Conservation (phyloP, 2,113 vertebrate species). For the Strix aluco region DNA sequence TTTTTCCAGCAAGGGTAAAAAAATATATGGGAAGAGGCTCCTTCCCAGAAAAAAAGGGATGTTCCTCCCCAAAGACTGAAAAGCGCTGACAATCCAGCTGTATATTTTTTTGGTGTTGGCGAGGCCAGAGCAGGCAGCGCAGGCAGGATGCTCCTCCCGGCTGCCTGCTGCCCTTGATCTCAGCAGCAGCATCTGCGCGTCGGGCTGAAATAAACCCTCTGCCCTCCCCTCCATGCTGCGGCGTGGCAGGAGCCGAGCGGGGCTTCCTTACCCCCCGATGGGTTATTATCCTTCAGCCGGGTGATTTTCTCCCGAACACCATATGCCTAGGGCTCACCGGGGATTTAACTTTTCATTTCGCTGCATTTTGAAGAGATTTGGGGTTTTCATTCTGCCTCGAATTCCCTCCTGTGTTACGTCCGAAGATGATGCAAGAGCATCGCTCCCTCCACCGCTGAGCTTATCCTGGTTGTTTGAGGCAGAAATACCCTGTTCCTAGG, state of each 20-base stretch:
- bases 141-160: background rate
- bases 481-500: background rate
- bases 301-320: slow-evolving; percentile 28
- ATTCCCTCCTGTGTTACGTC: background rate
- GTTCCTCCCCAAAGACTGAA: background rate
- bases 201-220: background rate
- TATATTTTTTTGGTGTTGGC: background rate
- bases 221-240: background rate
- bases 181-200: background rate
- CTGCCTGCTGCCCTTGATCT: background rate
- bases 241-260: background rate
- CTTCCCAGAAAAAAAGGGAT: background rate
- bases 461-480: fast-evolving
- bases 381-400: background rate
- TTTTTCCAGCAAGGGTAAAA: background rate
- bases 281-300: slow-evolving; percentile 22
- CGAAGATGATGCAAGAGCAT: background rate
- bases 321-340: slow-evolving; percentile 17
- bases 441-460: fast-evolving
- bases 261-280: background rate
- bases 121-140: background rate
- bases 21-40: background rate
- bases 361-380: background rate
- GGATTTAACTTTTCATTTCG: slow-evolving; percentile 45
- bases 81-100: background rate